Base-by-base conservation (phyloP, 2,113 vertebrate species). In the Sorex araneus region DNA sequence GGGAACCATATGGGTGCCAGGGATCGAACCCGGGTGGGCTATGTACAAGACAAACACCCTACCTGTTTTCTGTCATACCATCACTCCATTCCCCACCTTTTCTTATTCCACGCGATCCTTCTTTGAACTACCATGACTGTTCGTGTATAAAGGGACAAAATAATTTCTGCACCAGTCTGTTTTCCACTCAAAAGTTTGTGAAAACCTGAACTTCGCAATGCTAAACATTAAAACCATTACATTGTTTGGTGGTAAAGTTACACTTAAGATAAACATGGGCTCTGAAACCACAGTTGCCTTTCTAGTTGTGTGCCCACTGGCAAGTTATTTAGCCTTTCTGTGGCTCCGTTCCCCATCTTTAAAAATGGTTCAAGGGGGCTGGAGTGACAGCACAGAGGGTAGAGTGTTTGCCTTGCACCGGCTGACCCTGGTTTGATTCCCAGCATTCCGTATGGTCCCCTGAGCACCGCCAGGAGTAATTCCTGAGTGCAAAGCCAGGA, bases 141-240 rank as follows among this genome's bases (percentile, higher is more conserved):
- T 54, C 16, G 50, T 54, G 54, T 54, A 13, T 64, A 8, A 78
- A 11, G 80, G 30, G 13, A 76, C 36, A 30, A 11, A 93, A 30
- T 90, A 67, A 54, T 27, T 74, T 91, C 66, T 80, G 30, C 34
- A 21, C 78, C 30, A 43, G 63, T 81, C 64, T 54, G 8, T 88
- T 87, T 94, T 82, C 71, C n/a, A 87, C 19, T 79, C 40, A 83
- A n/a, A 85, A 78, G n/a, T 71, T 28, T 92, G 21, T 36, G 16
- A 66, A 40, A 45, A 84, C 30, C n/a, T 93, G 57, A 60, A 60
- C 21, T 21, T 60, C 13, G 9, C 21, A 60, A 13, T 60, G 57
- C 57, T 9, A 60, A 60, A 21, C 57, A 60, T 60, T 60, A 54
- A 19, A 54, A 19, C 18, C 54, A 54, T 16, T 16, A 16, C 18